Base-by-base conservation (phyloP, 2,888 invertebrate genomes). In the Lasioglossum leucozonium region DNA sequence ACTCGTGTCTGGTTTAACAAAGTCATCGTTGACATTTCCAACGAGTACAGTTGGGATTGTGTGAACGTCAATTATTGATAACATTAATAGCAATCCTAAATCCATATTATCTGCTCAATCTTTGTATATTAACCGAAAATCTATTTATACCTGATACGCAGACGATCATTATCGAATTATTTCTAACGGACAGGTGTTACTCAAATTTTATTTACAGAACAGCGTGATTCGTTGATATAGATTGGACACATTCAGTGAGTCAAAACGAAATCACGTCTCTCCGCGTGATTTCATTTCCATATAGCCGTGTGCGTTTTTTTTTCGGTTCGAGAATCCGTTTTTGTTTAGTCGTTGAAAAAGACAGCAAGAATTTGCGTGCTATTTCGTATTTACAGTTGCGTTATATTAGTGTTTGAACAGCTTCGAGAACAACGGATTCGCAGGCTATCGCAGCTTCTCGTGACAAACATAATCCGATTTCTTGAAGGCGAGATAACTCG, bases 381-480 rank as follows among this genome's bases (percentile, higher is more conserved):
- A 67, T 18, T 34, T 22, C 37, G 18, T 37, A 65, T 18, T 22
- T 67, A 34, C 34, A n/a, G 22, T 26, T 0, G 0, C 13, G 6
- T 85, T 34, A 85, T 18, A 77, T 67, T 69, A 85, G 67, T 82
- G 74, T 81, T 37, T 77, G n/a, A 2, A 86, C 37, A 4, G 55
- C 82, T 6, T 65, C 55, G 58, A 85, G 69, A 16, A 86, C 72
- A 30, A 81, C 8, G 8, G 58, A 51, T 79, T 87, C 87, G 18
- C 87, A 87, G 73, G 87, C 87, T 83, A 75, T 87, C 13, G 76
- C 65, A 30, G 44, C 42, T 81, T 87, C 78, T 30, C 69, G 80
- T 11, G 78, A 65, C 26, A 87, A 86, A n/a, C 87, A 87, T 4
- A 51, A 74, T 18, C 83, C 86, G 51, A 77, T 79, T 16, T 81